phyloP scores from a whole-genome alignment of 2,888 invertebrate species.

The Rutpela maculata region DNA sequence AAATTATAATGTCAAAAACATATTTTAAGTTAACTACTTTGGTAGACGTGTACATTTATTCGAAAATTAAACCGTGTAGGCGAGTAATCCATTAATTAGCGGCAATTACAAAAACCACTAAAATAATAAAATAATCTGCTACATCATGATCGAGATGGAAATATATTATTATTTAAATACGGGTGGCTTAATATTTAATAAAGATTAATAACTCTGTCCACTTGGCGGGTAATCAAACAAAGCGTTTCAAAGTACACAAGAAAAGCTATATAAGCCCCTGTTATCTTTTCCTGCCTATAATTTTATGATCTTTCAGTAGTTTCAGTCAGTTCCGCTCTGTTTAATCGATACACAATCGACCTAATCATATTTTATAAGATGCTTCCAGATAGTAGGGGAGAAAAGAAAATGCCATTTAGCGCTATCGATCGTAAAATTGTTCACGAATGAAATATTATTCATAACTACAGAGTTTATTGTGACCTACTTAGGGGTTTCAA shows the following conservation, averaged over 20 bases:
- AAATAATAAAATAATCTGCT: constrained; percentile 50
- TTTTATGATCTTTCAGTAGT: constrained; percentile 38
- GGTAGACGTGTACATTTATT: constrained; percentile 18
- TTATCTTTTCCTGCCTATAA: constrained; percentile 36
- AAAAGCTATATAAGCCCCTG: constrained; percentile 22
- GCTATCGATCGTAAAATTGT: constrained; percentile 22
- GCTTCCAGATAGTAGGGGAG: constrained; percentile 30
- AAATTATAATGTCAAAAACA: constrained; percentile 18
- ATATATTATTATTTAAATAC: constrained; percentile 48
- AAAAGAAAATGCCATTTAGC: constrained; percentile 38
- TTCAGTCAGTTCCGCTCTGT: constrained; percentile 35
- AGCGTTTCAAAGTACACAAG: constrained; percentile 20
- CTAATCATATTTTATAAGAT: constrained; percentile 44
- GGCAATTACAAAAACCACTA: constrained; percentile 46
- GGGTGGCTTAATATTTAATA: constrained; percentile 47
- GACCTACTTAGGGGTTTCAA: constrained; percentile 4
- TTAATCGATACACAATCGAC: constrained; percentile 42
- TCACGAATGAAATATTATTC: constrained; percentile 29
- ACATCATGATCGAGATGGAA: constrained; percentile 48
- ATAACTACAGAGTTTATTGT: neutral
- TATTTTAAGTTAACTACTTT: neutral
- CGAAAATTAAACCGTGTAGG: constrained; percentile 17
- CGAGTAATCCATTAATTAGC: constrained; percentile 46
- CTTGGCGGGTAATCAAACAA: constrained; percentile 27
- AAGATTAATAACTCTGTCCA: constrained; percentile 46